phyloP scores from a whole-genome alignment of 2,113 vertebrate genomes.

The Lasiurus cinereus region DNA sequence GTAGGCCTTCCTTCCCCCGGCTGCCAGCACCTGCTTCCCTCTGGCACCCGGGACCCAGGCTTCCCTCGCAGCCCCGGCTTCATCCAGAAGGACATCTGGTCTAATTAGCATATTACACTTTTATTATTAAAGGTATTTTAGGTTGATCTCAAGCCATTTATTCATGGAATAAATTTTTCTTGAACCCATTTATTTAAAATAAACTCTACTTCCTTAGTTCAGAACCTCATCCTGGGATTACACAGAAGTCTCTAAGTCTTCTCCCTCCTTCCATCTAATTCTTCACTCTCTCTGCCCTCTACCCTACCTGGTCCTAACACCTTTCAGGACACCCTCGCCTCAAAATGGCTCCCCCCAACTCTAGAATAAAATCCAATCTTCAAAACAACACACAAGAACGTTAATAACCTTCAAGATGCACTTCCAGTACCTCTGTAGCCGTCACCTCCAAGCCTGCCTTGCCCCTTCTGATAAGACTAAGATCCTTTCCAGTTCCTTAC shows the following conservation, averaged over 20 bases:
- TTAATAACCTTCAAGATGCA: fast-evolving
- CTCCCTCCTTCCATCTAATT: neutral
- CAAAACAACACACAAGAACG: too few species aligned
- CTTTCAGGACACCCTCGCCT: too few species aligned
- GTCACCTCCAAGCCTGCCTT: neutral
- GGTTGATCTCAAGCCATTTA: neutral
- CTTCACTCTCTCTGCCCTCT: too few species aligned
- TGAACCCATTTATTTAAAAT: neutral
- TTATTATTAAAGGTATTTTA: too few species aligned
- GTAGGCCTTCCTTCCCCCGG: too few species aligned
- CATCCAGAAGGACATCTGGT: too few species aligned
- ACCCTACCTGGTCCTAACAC: neutral
- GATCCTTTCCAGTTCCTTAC: neutral
- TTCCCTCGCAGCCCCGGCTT: too few species aligned
- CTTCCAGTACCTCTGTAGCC: neutral
- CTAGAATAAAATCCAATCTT: neutral
- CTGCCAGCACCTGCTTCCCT: too few species aligned
- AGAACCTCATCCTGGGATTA: neutral
- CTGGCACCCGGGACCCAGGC: too few species aligned
- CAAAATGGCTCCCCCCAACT: neutral
- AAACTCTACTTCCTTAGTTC: neutral
- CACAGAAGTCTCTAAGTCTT: neutral
- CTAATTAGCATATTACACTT: too few species aligned
- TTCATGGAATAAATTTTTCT: neutral
- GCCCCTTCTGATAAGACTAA: neutral